A percentile compares a stretch with the other conserved stretches of the same genome.
These are phyloP conservation scores for Lepidurus couesii DNA, from an alignment of 1,140 invertebrate species.

Conservation along the genomic window DNA sequence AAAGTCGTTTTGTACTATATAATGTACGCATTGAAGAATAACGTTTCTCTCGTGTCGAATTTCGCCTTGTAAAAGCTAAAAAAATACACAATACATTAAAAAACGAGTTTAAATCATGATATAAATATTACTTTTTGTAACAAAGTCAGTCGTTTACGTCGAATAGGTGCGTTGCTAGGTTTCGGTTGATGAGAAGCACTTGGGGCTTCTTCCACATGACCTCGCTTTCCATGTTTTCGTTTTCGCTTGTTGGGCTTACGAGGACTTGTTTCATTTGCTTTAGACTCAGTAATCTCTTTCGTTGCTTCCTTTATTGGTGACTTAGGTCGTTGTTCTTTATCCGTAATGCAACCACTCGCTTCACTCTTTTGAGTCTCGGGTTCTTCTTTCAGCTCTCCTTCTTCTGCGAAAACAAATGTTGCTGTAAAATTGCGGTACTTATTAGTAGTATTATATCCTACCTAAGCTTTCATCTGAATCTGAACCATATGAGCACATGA, in stretches of 20 bases:
- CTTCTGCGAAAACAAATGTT: background rate
- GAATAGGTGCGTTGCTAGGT: conserved; percentile 29
- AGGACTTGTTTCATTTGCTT: background rate
- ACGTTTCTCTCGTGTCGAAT: conserved; percentile 46
- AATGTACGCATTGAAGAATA: conserved; percentile 45
- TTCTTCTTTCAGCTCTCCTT: conserved; percentile 8
- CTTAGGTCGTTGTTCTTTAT: background rate
- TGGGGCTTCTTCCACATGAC: conserved; percentile 4
- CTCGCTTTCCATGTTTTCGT: conserved; percentile 24
- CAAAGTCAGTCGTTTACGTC: conserved; percentile 33
- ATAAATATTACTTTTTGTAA: conserved; percentile 31
- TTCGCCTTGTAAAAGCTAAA: conserved; percentile 44
- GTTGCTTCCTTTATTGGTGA: background rate
- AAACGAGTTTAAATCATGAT: conserved; percentile 23
- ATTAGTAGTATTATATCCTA: background rate
- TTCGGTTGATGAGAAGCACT: too few species aligned
- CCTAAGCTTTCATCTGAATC: conserved; percentile 28
- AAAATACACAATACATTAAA: conserved; percentile 33
- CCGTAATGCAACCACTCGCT: background rate
- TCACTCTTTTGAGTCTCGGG: background rate
- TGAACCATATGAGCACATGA: conserved; percentile 25
- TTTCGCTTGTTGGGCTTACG: background rate
- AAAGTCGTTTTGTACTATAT: conserved; percentile 44
- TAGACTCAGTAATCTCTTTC: background rate
- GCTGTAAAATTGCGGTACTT: background rate